Evolutionary conservation across 2,113 vertebrate species (phyloP), one percentile per base, ranked within the genome.

Genomic region (Crotalus horridus): DNA sequence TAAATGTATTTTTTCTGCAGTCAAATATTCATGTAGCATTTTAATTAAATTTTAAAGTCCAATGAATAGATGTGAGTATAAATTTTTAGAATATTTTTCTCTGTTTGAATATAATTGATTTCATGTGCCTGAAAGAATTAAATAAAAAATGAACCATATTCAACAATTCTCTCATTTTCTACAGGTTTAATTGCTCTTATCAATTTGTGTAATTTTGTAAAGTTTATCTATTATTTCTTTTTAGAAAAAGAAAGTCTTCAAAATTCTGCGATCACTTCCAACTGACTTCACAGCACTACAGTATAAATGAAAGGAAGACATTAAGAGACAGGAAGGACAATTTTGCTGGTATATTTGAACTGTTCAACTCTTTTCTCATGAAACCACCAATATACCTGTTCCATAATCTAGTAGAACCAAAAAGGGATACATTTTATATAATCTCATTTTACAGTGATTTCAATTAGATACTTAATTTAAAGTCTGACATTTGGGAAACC

Each of bases 241-340:
- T 29, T 53, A 54, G 26, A 69, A 69, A 69, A 26, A 53, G 15
- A n/a, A 24, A 29, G 17, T 29, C 26, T 87, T 87, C 51, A 51
- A 53, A 87, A 98, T 98, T 98, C 96, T 97, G 86, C 89, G 59
- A 54, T 29, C 26, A 0, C 4, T 87, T 53, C 51, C 26, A 48
- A n/a, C 29, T 54, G 86, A 26, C 6, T 53, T 87, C 86, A 87
- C 2, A 54, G 15, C 5, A 87, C 51, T 8, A 46, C 46, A 46
- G 46, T 46, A 39, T 81, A n/a, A n/a, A 33, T 39, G 86, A 54
- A 87, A 87, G 15, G 13, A 87, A 87, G 29, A 54, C 1, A 54
- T 53, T 17, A 81, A 48, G 33, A 81, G 54, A 81, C 12, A 81
- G n/a, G n/a, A 29, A 53, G 29, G 33, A 20, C 21, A 23, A 23